Evolutionary conservation across 2,113 vertebrate species (phyloP).

Genomic region (Thamnophis sirtalis): DNA sequence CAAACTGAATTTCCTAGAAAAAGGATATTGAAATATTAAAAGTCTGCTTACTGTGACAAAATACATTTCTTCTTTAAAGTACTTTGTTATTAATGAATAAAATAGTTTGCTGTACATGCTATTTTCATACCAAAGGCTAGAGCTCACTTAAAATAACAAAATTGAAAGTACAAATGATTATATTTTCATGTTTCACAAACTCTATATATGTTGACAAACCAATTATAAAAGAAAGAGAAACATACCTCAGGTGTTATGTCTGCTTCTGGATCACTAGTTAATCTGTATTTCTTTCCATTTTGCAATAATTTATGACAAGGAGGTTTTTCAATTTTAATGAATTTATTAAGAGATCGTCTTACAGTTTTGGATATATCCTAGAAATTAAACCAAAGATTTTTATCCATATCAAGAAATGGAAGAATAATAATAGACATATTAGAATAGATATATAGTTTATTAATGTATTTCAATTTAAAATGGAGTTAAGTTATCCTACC

Average conservation of each 20-base stretch:
- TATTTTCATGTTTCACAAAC: neutral
- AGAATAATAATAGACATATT: neutral
- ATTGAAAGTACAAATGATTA: neutral
- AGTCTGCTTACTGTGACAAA: neutral
- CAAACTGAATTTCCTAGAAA: constrained; percentile 77
- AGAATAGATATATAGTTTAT: neutral
- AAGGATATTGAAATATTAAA: neutral
- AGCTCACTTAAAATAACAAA: neutral
- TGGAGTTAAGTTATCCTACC: neutral
- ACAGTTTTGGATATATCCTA: constrained; percentile 77
- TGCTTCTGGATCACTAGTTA: constrained; percentile 79
- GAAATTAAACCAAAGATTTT: neutral
- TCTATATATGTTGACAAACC: fast-evolving
- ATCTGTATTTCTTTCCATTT: constrained; percentile 73
- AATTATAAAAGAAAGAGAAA: neutral
- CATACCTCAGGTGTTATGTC: constrained; percentile 79
- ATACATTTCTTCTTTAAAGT: neutral
- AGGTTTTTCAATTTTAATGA: constrained; percentile 77
- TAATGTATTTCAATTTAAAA: fast-evolving
- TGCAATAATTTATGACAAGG: constrained; percentile 76
- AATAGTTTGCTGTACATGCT: fast-evolving
- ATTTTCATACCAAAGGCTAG: neutral
- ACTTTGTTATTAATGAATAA: neutral
- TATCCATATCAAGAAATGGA: neutral
- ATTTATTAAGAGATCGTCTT: constrained; percentile 71